phyloP scores from a whole-genome alignment of 2,888 invertebrate species.

The Sipunculus nudus region DNA sequence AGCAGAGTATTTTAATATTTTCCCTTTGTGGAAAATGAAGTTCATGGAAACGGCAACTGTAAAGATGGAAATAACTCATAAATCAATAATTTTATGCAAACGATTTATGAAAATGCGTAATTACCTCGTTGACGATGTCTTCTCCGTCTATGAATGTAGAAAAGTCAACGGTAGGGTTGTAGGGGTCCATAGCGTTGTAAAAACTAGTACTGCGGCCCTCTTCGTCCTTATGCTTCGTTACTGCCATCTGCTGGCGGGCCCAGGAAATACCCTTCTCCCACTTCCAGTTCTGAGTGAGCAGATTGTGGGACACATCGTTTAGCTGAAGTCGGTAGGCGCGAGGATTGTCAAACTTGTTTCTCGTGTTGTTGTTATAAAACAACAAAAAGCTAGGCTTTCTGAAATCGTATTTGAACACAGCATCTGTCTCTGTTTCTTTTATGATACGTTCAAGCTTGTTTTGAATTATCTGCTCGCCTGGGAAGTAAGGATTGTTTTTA shows the following conservation, averaged over 20 bases:
- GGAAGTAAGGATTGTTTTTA: no score
- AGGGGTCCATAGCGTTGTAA: constrained; percentile 14
- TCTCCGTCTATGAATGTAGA: constrained; percentile 22
- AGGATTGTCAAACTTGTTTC: constrained; percentile 42
- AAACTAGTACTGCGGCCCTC: constrained; percentile 18
- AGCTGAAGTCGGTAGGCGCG: constrained; percentile 49
- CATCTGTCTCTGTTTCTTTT: constrained; percentile 48
- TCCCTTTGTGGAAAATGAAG: no score
- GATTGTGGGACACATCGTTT: constrained; percentile 48
- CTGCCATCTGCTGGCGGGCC: constrained; percentile 36
- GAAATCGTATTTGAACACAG: constrained; percentile 50
- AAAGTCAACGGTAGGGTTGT: constrained; percentile 20
- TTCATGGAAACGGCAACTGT: no score
- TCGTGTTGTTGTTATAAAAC: constrained; percentile 42
- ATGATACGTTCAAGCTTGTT: constrained; percentile 38
- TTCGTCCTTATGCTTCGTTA: constrained; percentile 28
- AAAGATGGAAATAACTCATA: no score
- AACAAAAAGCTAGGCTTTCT: constrained; percentile 54
- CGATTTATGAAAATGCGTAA: no score
- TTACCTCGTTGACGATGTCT: constrained; percentile 19
- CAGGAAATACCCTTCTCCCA: constrained; percentile 52
- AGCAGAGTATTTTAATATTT: no score
- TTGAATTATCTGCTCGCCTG: constrained; percentile 14
- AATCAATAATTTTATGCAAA: no score
- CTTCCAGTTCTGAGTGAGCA: constrained; percentile 47